Conservation (phyloP, 2,113 vertebrate species). For the Pseudolaguvia tuberculata region DNA sequence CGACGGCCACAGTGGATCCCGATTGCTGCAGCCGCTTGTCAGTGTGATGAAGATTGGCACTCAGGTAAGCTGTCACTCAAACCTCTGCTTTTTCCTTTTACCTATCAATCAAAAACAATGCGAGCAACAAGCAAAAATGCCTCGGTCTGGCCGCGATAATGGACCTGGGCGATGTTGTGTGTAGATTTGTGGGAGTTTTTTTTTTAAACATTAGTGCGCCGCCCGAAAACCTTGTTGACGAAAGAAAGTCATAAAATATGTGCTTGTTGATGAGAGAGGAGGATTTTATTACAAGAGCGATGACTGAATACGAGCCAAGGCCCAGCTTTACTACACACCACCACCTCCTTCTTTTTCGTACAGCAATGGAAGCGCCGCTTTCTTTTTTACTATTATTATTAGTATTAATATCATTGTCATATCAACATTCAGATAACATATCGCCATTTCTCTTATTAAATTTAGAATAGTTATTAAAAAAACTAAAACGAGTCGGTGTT, state of each 20-base stretch:
- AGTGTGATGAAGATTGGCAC: slow-evolving; percentile 99
- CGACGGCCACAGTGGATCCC: slow-evolving; percentile 91
- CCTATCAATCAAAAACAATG: slow-evolving; percentile 86
- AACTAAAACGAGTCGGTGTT: too few species aligned
- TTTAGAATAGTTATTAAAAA: neutral
- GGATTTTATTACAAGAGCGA: slow-evolving; percentile 13
- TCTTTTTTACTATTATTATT: neutral
- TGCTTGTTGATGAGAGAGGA: slow-evolving; percentile 18
- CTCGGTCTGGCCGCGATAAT: slow-evolving; percentile 49
- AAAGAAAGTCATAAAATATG: slow-evolving; percentile 17
- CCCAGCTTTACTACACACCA: neutral
- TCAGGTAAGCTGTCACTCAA: slow-evolving; percentile 99
- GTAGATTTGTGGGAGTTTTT: neutral
- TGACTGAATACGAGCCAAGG: neutral
- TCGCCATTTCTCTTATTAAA: neutral
- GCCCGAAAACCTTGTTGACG: neutral
- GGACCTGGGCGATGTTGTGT: neutral
- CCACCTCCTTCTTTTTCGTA: neutral
- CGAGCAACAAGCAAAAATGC: slow-evolving; percentile 63
- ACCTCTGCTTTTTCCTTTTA: slow-evolving; percentile 75
- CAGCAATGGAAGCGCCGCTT: neutral
- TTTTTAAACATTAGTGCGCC: neutral
- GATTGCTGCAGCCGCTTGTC: slow-evolving; percentile 99
- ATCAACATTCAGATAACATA: neutral
- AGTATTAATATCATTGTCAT: neutral